Conservation (phyloP, 2,113 vertebrate genomes). For the Phalacrocorax carbo region DNA sequence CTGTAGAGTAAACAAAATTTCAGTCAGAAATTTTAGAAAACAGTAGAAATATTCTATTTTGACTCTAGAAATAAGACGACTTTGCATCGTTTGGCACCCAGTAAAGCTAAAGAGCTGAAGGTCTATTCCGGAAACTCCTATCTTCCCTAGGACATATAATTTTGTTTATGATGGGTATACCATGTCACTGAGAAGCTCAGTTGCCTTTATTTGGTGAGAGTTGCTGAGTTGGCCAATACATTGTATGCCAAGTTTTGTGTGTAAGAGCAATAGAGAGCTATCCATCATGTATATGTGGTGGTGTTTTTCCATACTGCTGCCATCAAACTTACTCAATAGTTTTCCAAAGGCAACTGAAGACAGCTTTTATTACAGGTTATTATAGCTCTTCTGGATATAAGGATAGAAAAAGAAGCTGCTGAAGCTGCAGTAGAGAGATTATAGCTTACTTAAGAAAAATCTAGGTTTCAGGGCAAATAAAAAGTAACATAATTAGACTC, state of each 20-base stretch:
- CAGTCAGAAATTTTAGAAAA: neutral
- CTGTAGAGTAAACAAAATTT: neutral
- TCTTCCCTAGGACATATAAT: neutral
- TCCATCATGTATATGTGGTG: rapidly evolving
- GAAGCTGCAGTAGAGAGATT: neutral
- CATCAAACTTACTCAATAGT: neutral
- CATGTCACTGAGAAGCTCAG: neutral
- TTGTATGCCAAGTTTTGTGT: neutral
- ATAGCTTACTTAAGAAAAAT: neutral
- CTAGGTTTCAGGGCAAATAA: neutral
- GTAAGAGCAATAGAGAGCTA: neutral
- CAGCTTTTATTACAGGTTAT: neutral
- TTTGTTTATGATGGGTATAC: neutral
- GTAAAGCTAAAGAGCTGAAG: neutral
- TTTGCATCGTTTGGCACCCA: neutral
- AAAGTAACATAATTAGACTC: neutral
- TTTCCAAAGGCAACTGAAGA: neutral
- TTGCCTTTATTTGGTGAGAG: neutral
- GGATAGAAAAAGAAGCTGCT: neutral
- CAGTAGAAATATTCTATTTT: neutral
- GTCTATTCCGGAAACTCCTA: too few species aligned
- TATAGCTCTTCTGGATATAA: neutral
- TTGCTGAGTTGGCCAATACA: neutral
- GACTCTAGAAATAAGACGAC: neutral
- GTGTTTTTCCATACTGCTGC: neutral